Evolutionary conservation across 2,888 invertebrate genomes (phyloP).

Genomic region (Halictus quadricinctus): DNA sequence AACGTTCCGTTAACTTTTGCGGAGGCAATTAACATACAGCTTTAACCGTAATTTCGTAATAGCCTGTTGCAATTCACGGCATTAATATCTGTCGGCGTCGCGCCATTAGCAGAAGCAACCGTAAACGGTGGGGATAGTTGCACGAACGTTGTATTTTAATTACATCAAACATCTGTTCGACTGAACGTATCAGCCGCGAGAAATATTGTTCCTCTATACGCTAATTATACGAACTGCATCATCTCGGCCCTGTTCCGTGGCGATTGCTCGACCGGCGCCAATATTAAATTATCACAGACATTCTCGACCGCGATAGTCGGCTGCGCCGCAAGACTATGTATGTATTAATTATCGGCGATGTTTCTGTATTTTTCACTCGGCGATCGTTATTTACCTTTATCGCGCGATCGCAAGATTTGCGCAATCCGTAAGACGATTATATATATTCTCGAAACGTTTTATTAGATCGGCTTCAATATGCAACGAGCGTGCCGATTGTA

Average conservation of each 20-base stretch:
- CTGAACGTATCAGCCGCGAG: constrained; percentile 64
- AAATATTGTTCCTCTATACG: constrained; percentile 67
- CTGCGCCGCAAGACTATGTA: constrained; percentile 31
- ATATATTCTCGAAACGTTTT: not conserved
- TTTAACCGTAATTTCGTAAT: constrained; percentile 67
- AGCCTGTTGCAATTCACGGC: constrained; percentile 68
- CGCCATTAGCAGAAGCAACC: constrained; percentile 67
- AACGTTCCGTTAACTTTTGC: constrained; percentile 65
- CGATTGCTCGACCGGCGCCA: constrained; percentile 42
- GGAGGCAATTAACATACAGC: constrained; percentile 66
- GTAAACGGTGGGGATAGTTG: constrained; percentile 64
- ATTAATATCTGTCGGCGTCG: constrained; percentile 71
- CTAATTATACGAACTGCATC: constrained; percentile 67
- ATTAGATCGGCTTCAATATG: constrained; percentile 12
- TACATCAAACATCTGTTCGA: constrained; percentile 65
- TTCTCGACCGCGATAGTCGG: constrained; percentile 15
- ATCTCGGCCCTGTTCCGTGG: constrained; percentile 41
- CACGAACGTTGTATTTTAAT: constrained; percentile 70
- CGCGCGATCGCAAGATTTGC: not conserved
- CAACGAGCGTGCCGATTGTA: constrained; percentile 13
- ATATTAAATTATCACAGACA: constrained; percentile 62
- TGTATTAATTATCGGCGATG: constrained; percentile 47
- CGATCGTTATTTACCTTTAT: constrained; percentile 12
- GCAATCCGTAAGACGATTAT: constrained; percentile 6
- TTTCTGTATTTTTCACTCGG: not conserved